Conservation (phyloP, 1,140 invertebrate genomes). For the Bilobella aurantiaca region DNA sequence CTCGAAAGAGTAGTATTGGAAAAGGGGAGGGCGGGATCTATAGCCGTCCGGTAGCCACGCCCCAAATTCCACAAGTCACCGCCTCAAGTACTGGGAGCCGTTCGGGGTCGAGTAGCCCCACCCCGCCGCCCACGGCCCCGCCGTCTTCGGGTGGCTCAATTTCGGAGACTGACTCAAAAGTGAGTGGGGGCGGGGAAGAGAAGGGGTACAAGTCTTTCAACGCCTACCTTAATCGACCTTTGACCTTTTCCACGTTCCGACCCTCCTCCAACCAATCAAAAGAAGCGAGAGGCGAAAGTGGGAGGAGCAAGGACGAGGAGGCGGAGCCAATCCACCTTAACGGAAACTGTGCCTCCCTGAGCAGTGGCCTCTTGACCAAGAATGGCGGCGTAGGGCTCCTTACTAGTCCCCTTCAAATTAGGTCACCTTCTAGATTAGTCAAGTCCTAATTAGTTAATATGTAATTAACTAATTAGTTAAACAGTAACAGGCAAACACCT, state of each 20-base stretch:
- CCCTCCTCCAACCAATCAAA: no score
- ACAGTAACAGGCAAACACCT: no score
- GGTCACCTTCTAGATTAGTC: slow-evolving; percentile 19
- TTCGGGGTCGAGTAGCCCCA: background rate
- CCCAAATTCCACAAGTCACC: slow-evolving; percentile 8
- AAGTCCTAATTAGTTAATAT: slow-evolving; percentile 8
- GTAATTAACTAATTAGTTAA: background rate
- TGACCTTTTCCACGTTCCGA: slow-evolving; percentile 34
- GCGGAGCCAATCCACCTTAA: background rate
- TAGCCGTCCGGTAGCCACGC: slow-evolving; percentile 26
- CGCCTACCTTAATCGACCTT: slow-evolving; percentile 30
- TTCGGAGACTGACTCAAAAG: no score
- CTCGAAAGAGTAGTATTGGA: slow-evolving; percentile 14
- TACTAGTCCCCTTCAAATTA: slow-evolving; percentile 12
- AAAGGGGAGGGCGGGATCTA: slow-evolving; percentile 23
- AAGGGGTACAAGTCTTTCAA: slow-evolving; percentile 32
- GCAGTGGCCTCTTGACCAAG: background rate
- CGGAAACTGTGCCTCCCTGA: background rate
- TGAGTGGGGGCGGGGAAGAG: background rate
- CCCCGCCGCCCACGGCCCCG: no score
- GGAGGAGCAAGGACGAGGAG: background rate
- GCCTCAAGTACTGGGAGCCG: slow-evolving; percentile 15
- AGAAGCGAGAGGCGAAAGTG: no score
- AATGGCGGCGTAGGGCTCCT: background rate
- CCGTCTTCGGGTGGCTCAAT: no score